Conservation (phyloP, 2,888 invertebrate genomes). For the Eristalinus aeneus region DNA sequence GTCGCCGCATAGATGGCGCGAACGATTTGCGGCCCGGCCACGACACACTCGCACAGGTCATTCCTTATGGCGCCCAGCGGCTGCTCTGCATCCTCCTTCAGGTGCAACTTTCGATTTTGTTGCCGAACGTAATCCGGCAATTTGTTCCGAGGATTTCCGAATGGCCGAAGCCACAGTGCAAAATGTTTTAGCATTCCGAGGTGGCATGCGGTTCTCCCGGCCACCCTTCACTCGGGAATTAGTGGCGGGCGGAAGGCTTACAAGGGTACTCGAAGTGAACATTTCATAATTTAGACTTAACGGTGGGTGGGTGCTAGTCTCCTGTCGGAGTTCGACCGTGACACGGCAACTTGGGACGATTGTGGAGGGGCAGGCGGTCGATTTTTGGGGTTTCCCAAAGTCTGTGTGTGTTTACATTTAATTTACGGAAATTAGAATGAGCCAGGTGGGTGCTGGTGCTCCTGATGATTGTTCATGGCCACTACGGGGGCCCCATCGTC, state of each 20-base stretch:
- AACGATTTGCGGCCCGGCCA: background rate
- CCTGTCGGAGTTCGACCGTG: background rate
- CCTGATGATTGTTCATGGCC: background rate
- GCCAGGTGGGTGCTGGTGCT: background rate
- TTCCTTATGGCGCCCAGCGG: background rate
- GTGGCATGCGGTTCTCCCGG: constrained; percentile 53
- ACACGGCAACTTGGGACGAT: background rate
- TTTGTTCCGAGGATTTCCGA: constrained; percentile 62
- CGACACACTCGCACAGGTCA: constrained; percentile 47
- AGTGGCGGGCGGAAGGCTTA: constrained; percentile 42
- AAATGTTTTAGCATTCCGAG: constrained; percentile 64
- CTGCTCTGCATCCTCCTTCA: background rate
- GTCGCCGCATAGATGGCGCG: background rate
- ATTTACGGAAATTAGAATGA: constrained; percentile 51
- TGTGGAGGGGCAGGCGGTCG: constrained; percentile 19
- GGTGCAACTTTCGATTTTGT: constrained; percentile 64
- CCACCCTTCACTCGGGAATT: constrained; percentile 30
- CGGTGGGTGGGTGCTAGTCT: constrained; percentile 26
- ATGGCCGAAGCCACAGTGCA: constrained; percentile 67
- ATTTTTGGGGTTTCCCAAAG: constrained; percentile 55
- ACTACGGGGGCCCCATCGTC: background rate
- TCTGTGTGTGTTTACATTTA: constrained; percentile 61
- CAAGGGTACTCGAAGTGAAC: constrained; percentile 29
- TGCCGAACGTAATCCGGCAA: constrained; percentile 62
- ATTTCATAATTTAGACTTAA: constrained; percentile 69